Evolutionary conservation across 2,797 vertebrate species (phyloP), one percentile per base, ranked within the genome.

Genomic region (Phaenicophaeus curvirostris): DNA sequence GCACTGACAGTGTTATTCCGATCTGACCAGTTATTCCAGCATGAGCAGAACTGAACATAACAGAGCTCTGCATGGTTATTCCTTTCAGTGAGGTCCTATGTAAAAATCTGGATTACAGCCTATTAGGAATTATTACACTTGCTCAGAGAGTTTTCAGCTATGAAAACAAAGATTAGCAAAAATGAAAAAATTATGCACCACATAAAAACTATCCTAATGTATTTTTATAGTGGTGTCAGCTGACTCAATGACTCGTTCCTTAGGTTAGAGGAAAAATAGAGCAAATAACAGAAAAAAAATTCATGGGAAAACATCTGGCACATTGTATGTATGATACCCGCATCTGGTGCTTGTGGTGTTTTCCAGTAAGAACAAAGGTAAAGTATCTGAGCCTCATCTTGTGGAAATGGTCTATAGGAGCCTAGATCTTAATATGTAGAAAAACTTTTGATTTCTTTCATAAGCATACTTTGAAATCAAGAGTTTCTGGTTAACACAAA

Each of bases 401-500:
- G 73, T 2, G 35, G 55, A 73, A 85, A 59, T 9, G 3, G 21
- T 80, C 90, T 87, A 35, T 44, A 74, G 39, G 28, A 87, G 12
- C 42, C 68, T 68, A 51, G 30, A 66, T 85, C 67, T 84, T 86
- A 55, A 88, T n/a, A 9, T 50, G 48, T 14, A 80, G 48, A 74
- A 83, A 77, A n/a, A 24, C 39, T 57, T 23, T 31, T 31, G 5
- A 20, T 81, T 91, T 72, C 37, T 48, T 91, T 94, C 58, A 76
- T 51, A 53, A 75, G 28, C 11, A 15, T 67, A 18, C 66, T 91
- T 89, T 58, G 79, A 78, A 88, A 91, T 72, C 79, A 81, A 72
- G 91, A 86, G 41, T 72, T 95, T 94, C 83, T 58, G 35, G 71
- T 12, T 72, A 54, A 75, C 41, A 25, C 28, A 75, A 92, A 93